Base-by-base conservation (phyloP, 1,140 invertebrate genomes). In the Caenorhabditis inopinata region DNA sequence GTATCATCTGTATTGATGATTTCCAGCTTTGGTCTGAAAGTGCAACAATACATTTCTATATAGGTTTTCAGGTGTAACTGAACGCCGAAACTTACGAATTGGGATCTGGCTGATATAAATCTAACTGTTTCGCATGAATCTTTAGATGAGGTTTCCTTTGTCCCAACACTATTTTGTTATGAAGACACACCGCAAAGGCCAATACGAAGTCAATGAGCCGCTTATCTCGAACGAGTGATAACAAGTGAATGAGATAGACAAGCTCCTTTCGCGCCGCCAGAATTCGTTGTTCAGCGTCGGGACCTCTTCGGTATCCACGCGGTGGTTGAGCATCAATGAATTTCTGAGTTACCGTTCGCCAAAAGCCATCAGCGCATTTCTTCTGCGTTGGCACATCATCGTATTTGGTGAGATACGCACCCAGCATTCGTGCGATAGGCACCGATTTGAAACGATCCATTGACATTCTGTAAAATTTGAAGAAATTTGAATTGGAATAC, bases 21-120 rank as follows among this genome's bases (percentile, higher is more conserved):
- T 4, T 68, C 58, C 32, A 38, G 14, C 21, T 68, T 68, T 68
- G 58, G n/a, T n/a, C 58, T 68, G 58, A 38, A 68, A 68, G n/a
- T n/a, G n/a, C n/a, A 23, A 42, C 5, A 42, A 42, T 42, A 42
- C 5, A 42, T 42, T 42, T 42, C 14, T 14, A 42, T 42, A 42
- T 42, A 14, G 38, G 5, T 42, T 42, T 42, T 42, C 6, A 14
- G 38, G 38, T 5, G 14, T 7, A 42, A 42, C 14, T 42, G 38
- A 42, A 42, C 5, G 14, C 14, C 38, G 38, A 42, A 42, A 53
- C 23, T 0, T 51, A 18, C 18, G 2, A 29, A 18, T 18, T 58
- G 0, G 53, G 9, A 32, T 58, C 53, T 32, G 27, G 27, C 27
- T 25, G 9, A 32, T 58, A 68, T 11, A 68, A 9, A 21, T 42